These are phyloP conservation scores for Noctua fimbriata DNA, from an alignment of 2,888 invertebrate genomes.

Conservation along the genomic window DNA sequence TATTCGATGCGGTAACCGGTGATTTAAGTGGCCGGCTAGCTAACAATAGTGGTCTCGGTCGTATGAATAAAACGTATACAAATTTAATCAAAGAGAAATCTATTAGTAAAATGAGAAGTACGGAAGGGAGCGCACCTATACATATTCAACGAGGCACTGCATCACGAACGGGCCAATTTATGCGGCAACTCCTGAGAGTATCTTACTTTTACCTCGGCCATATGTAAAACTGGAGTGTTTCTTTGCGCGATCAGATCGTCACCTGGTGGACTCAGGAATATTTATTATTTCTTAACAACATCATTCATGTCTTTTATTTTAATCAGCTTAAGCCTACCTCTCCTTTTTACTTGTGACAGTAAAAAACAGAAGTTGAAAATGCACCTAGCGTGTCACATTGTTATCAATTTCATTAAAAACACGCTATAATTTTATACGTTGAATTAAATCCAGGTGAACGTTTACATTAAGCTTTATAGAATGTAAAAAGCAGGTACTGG, in stretches of 20 bases:
- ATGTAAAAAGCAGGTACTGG: constrained; percentile 57
- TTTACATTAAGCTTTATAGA: constrained; percentile 60
- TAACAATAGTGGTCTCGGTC: constrained; percentile 86
- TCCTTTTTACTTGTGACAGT: constrained; percentile 21
- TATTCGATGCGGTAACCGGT: constrained; percentile 76
- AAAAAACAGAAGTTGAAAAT: constrained; percentile 64
- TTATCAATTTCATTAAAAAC: constrained; percentile 60
- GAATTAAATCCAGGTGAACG: constrained; percentile 65
- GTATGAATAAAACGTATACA: constrained; percentile 90
- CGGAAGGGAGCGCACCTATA: constrained; percentile 90
- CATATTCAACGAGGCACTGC: constrained; percentile 90
- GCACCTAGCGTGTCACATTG: constrained; percentile 68
- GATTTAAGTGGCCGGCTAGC: constrained; percentile 83
- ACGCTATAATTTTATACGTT: constrained; percentile 53
- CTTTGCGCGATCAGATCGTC: constrained; percentile 86
- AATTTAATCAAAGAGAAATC: constrained; percentile 91
- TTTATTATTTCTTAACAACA: constrained; percentile 70
- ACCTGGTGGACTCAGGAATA: constrained; percentile 77
- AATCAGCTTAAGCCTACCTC: constrained; percentile 32
- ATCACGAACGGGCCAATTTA: constrained; percentile 90
- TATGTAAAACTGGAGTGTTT: constrained; percentile 89
- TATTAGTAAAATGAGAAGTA: constrained; percentile 91
- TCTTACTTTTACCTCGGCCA: constrained; percentile 87
- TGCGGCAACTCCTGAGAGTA: constrained; percentile 88
- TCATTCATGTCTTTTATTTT: constrained; percentile 41